Evolutionary conservation across 2,888 invertebrate species (phyloP).

Genomic region (Hirtodrosophila alboralis): DNA sequence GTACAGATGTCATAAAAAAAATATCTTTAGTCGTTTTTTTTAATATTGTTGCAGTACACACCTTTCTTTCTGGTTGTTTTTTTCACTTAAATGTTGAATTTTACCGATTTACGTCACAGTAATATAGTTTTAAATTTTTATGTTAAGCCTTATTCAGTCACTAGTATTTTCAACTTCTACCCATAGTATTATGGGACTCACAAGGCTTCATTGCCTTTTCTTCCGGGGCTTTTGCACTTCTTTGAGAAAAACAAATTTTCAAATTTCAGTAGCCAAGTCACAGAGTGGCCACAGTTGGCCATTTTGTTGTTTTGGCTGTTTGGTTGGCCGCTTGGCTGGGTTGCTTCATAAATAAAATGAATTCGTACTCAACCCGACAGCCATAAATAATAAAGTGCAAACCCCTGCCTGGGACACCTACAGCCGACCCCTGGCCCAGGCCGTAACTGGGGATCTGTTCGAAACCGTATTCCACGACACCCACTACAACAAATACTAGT

Average conservation of each 20-base stretch:
- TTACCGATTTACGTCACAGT: too few relatives aligned
- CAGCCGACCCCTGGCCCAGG: background rate
- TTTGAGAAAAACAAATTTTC: conserved; percentile 27
- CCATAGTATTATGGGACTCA: background rate
- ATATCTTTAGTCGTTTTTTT: too few relatives aligned
- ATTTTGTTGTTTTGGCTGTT: conserved; percentile 36
- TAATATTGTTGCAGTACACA: too few relatives aligned
- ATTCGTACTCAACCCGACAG: conserved; percentile 73
- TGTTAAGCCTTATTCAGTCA: too few relatives aligned
- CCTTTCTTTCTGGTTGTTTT: too few relatives aligned
- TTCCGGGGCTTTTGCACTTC: conserved; percentile 5
- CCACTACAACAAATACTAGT: conserved; percentile 44
- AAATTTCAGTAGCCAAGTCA: conserved; percentile 13
- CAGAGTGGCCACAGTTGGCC: conserved; percentile 50
- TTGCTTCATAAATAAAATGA: conserved; percentile 76
- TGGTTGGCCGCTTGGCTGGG: conserved; percentile 62
- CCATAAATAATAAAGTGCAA: conserved; percentile 77
- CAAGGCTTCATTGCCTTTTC: background rate
- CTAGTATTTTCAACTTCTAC: background rate
- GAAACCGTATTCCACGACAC: conserved; percentile 31
- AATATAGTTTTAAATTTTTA: too few relatives aligned
- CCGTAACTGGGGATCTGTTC: too few relatives aligned
- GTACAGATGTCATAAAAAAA: too few relatives aligned
- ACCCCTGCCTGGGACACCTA: conserved; percentile 26
- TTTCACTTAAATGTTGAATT: too few relatives aligned